Base-by-base conservation (phyloP, 2,888 invertebrate genomes). In the Hedya salicella region DNA sequence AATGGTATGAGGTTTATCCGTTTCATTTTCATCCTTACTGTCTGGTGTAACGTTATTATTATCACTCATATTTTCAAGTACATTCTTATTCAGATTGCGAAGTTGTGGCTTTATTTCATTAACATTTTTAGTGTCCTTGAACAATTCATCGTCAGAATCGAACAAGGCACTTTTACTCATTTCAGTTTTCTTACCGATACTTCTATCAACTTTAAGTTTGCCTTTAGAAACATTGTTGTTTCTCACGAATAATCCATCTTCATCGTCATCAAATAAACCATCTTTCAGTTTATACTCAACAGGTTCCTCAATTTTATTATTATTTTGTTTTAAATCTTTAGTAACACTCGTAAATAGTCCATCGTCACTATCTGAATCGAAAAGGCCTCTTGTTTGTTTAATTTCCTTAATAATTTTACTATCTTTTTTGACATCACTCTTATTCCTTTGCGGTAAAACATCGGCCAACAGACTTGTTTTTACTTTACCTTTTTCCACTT, bases 201-300 rank as follows among this genome's bases (percentile, higher is more conserved):
- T 44, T 56, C 11, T 42, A 16, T 25, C 8, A 44, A n/a, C 19
- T 36, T 46, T 36, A 17, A 52, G 16, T 16, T 42, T 40, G 5
- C 25, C 50, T 21, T 39, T 53, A 3, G 17, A 1, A 39, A 6
- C 63, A 44, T 8, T 39, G 3, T 39, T 52, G 49, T 13, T 60
- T 63, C 69, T 72, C 49, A 68, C 61, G 67, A 82, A 82, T 4
- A 83, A 63, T 53, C 77, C 75, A 52, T 79, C 49, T 40, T 76
- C 81, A 48, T 86, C 84, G 61, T 87, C 85, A 71, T 80, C 85
- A 74, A 88, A 88, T 32, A 89, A 67, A 16, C 46, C 36, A 50
- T 57, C 64, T 44, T 30, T 66, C 14, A 69, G 21, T 13, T 52
- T 61, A 16, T 65, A 46, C n/a, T 59, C 44, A 9, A 46, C 57